Conservation (phyloP, 64 coral and sea anemone species). For the Dendrophyllia cribrosa region DNA sequence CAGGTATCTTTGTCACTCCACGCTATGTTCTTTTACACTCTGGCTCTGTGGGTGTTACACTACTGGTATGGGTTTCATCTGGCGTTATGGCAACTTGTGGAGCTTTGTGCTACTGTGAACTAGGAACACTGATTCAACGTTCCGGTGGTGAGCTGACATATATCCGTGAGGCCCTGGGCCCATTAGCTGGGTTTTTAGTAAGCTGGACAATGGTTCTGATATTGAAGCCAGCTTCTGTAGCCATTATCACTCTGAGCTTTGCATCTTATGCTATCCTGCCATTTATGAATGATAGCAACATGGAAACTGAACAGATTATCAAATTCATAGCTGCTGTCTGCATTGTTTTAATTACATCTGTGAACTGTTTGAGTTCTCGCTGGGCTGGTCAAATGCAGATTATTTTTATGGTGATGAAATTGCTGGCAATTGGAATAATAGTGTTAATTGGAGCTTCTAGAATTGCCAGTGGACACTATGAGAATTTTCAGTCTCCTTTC, state of each 20-base stretch:
- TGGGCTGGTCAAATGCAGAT: conserved; percentile 75
- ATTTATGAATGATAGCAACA: conserved; percentile 2
- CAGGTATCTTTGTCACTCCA: conserved; percentile 85
- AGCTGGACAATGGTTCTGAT: conserved; percentile 78
- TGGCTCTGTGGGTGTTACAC: conserved; percentile 77
- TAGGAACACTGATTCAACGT: conserved; percentile 80
- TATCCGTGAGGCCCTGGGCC: conserved; percentile 70
- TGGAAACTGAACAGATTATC: conserved; percentile 39
- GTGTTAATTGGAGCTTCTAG: conserved; percentile 57
- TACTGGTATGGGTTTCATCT: conserved; percentile 74
- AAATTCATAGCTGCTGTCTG: conserved; percentile 75
- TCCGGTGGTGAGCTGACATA: conserved; percentile 71
- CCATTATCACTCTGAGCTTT: conserved; percentile 85
- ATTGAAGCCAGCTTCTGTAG: conserved; percentile 82
- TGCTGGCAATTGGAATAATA: conserved; percentile 74
- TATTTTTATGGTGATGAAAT: conserved; percentile 71
- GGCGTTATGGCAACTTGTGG: conserved; percentile 67
- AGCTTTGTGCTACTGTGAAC: conserved; percentile 86
- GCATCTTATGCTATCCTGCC: conserved; percentile 71
- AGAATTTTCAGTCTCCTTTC: conserved; percentile 68
- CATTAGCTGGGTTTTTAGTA: conserved; percentile 70
- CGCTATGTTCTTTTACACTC: conserved; percentile 67
- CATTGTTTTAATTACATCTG: conserved; percentile 63
- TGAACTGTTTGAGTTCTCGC: conserved; percentile 78
- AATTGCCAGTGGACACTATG: conserved; percentile 46